phyloP scores from a whole-genome alignment of 2,797 vertebrate genomes.

The Rousettus madagascariensis region DNA sequence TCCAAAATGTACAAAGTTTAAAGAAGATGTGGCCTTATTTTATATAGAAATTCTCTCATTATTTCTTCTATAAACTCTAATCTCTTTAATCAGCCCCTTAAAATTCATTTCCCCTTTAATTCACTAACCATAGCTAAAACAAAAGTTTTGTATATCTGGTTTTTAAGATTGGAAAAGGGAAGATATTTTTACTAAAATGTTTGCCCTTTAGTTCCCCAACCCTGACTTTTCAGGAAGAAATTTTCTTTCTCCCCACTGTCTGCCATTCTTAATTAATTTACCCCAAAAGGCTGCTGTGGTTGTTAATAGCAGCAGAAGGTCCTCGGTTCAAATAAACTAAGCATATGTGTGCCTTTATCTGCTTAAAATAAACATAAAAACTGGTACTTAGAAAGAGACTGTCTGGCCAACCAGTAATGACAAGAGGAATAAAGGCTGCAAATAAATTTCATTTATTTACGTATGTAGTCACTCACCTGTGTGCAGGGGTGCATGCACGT shows the following conservation, averaged over 20 bases:
- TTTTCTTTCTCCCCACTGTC: background rate
- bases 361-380: constrained; percentile 29
- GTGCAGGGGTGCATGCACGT: too few relatives aligned
- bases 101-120: background rate
- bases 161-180: constrained; percentile 29
- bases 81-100: background rate
- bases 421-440: background rate
- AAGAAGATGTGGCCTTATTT: background rate
- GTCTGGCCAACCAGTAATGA: background rate
- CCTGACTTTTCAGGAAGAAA: constrained; percentile 1
- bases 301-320: background rate
- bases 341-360: background rate
- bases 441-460: background rate
- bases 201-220: background rate
- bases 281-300: background rate
- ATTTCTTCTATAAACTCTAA: background rate
- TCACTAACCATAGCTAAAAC: background rate
- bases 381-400: background rate
- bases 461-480: background rate
- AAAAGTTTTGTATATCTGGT: background rate
- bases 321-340: background rate
- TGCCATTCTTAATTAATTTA: background rate
- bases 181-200: background rate
- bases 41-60: background rate
- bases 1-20: background rate